Percentiles rank a stretch among this genome's conserved stretches.
Conservation (phyloP, 1,140 invertebrate species). For the Lamellibrachia luymesi region DNA sequence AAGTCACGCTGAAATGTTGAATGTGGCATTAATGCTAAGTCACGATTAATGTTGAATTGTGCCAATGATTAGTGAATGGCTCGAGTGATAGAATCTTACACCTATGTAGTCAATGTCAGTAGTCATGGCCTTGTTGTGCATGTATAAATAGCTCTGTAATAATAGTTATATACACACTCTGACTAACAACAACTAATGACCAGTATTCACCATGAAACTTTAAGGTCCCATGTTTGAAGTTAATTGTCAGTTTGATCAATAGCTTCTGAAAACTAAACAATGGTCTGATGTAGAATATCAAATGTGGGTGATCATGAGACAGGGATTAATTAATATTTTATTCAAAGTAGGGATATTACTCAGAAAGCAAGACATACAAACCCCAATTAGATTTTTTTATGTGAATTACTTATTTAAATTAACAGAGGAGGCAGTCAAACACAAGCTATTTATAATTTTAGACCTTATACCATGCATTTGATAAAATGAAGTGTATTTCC, state of each 20-base stretch:
- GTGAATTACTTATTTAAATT: background rate
- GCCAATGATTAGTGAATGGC: background rate
- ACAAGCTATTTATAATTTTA: background rate
- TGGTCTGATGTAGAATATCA: background rate
- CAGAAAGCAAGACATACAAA: background rate
- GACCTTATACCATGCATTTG: background rate
- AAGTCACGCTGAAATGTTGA: background rate
- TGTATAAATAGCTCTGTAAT: background rate
- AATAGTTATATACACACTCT: background rate
- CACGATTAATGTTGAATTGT: background rate
- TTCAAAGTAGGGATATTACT: background rate
- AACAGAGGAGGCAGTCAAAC: no score
- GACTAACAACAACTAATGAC: background rate
- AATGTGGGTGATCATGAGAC: background rate
- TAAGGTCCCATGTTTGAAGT: background rate
- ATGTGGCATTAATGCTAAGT: background rate
- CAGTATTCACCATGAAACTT: background rate
- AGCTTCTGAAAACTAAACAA: background rate
- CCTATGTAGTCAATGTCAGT: background rate
- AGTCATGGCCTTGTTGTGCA: background rate
- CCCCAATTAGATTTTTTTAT: background rate
- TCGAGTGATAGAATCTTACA: background rate
- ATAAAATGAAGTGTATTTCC: background rate
- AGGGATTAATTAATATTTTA: background rate
- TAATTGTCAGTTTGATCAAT: background rate